Base-by-base conservation (phyloP, 2,113 vertebrate species). In the Phalacrocorax brasilianus region DNA sequence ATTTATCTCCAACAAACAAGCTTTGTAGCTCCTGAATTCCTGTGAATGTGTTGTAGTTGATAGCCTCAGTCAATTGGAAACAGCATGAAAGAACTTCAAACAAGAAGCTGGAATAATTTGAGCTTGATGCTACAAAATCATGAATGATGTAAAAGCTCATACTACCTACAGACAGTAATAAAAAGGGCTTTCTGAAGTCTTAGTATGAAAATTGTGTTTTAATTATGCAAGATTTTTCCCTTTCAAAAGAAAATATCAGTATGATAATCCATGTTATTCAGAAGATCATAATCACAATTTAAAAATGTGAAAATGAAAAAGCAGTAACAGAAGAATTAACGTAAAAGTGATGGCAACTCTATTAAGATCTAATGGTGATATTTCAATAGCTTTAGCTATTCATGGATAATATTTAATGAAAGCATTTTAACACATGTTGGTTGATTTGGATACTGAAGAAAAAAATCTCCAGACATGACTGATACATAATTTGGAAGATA, bases 351-450 rank as follows among this genome's bases (percentile, higher is more conserved):
- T 32, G 6, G 3, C 7, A 81, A 61, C 11, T 59, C 2, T 59
- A 38, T 44, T 73, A 49, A 14, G 17, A 78, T 42, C 6, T 22
- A 55, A 22, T 30, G 3, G 6, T 58, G 22, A 32, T 24, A 90
- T 38, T 89, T 95, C 12, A 74, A 13, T 49, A 78, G 4, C 3
- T 90, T 27, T 45, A 67, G 11, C 4, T 92, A 27, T 83, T 93
- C 5, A 38, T 21, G 19, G 16, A 13, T 28, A 33, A 3, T 24
- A 47, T 88, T 83, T 76, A 21, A 79, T 61, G 4, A 61, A 55
- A 4, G 2, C 1, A 32, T 85, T 77, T 77, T 55, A 40, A 72
- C 10, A 35, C 10, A 15, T 5, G 8, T 3, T 0, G 2, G 3
- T 38, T 62, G 20, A 55, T 78, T 89, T 49, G 7, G 21, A 45